These are phyloP conservation scores for Drosophila baimaii DNA, from an alignment of 1,140 invertebrate genomes.

Conservation along the genomic window DNA sequence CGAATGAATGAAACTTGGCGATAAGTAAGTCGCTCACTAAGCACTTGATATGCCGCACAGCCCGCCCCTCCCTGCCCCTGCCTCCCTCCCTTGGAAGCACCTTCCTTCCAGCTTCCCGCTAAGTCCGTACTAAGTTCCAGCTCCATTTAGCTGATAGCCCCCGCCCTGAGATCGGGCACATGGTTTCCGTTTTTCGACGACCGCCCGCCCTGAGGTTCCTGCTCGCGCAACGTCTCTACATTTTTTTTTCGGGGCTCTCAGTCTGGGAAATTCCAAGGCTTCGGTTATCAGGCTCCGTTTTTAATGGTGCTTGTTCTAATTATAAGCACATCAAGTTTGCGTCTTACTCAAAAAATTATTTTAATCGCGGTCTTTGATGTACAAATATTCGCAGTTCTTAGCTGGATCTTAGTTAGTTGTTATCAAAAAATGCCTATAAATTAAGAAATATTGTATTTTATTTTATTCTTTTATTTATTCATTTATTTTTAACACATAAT, in stretches of 20 bases:
- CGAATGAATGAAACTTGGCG: conserved; percentile 68
- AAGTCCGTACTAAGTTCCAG: conserved; percentile 1
- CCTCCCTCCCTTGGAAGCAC: conserved; percentile 40
- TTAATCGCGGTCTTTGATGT: neutral
- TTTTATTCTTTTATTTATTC: too few relatives aligned
- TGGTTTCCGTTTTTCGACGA: conserved; percentile 64
- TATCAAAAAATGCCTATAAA: neutral
- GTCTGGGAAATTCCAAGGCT: conserved; percentile 28
- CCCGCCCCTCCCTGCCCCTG: conserved; percentile 1
- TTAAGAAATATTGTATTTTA: neutral
- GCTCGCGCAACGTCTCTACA: conserved; percentile 9
- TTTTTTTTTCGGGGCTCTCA: conserved; percentile 6
- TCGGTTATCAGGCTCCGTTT: conserved; percentile 11
- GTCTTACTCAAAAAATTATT: neutral
- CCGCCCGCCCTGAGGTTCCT: conserved; percentile 26
- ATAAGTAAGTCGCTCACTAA: conserved; percentile 63
- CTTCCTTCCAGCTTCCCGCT: conserved; percentile 42
- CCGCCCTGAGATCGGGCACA: conserved; percentile 63
- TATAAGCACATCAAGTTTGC: neutral
- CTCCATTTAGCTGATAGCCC: conserved; percentile 58
- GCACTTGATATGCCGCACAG: conserved; percentile 49
- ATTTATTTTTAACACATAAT: too few relatives aligned
- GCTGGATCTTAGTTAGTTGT: neutral
- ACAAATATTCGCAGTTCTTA: neutral
- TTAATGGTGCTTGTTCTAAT: conserved; percentile 11